Percentiles rank a stretch among this genome's conserved stretches.
Evolutionary conservation across 2,797 vertebrate species (phyloP).

Genomic region (Macropus fuliginosus): DNA sequence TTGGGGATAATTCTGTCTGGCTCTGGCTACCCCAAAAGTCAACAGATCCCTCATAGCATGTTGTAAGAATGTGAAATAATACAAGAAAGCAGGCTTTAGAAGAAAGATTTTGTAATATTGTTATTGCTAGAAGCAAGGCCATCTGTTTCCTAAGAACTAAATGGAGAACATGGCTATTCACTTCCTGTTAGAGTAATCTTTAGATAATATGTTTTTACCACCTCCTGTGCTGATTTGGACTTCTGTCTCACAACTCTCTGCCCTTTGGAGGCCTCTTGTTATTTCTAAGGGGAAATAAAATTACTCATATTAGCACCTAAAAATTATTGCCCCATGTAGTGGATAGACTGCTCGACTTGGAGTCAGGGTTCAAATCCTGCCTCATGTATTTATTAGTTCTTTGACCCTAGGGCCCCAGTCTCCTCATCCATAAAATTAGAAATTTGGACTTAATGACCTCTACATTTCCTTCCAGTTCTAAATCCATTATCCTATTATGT

Average conservation of each 20-base stretch:
- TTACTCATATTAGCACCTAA: slow-evolving; percentile 58
- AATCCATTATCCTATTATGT: background rate
- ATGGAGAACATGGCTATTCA: slow-evolving; percentile 66
- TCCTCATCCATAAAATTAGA: background rate
- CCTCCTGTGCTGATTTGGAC: slow-evolving; percentile 59
- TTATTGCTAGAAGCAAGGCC: slow-evolving; percentile 62
- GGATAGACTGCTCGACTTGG: background rate
- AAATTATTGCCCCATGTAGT: slow-evolving; percentile 17
- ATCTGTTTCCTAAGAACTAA: slow-evolving; percentile 68
- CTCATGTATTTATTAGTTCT: background rate
- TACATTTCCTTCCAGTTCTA: background rate
- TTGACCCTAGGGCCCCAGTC: background rate
- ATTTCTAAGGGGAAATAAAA: slow-evolving; percentile 60
- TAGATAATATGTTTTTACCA: slow-evolving; percentile 58
- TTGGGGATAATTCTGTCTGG: background rate
- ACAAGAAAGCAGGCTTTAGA: slow-evolving; percentile 61
- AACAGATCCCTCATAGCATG: background rate
- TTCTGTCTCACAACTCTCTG: slow-evolving; percentile 59
- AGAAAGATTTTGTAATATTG: slow-evolving; percentile 64
- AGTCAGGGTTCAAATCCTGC: background rate
- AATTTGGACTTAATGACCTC: background rate
- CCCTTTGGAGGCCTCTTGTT: slow-evolving; percentile 56
- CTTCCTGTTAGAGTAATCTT: slow-evolving; percentile 62
- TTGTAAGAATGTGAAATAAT: slow-evolving; percentile 23
- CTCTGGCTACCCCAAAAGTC: slow-evolving; percentile 11